phyloP scores from a whole-genome alignment of 2,888 invertebrate species.

The Phanerotoma sp. region DNA sequence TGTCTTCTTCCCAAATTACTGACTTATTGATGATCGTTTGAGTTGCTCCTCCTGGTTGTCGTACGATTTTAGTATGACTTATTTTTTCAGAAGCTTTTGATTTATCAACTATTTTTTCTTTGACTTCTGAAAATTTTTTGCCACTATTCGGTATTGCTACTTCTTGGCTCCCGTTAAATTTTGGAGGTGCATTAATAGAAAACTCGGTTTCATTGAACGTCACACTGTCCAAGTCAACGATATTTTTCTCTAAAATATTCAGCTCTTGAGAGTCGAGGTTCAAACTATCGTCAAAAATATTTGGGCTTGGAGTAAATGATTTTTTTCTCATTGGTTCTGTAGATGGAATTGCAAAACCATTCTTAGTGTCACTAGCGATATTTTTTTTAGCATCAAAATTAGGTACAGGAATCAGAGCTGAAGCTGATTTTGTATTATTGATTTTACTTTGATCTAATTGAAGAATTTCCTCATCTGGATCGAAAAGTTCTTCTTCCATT shows the following conservation, averaged over 20 bases:
- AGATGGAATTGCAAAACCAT: too few relatives aligned
- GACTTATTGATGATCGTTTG: too few relatives aligned
- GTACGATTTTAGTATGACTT: background rate
- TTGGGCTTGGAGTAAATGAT: constrained; percentile 58
- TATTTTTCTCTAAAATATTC: constrained; percentile 57
- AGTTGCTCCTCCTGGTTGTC: too few relatives aligned
- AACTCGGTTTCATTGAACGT: constrained; percentile 38
- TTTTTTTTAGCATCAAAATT: too few relatives aligned
- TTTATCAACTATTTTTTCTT: too few relatives aligned
- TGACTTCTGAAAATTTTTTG: too few relatives aligned
- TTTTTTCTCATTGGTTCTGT: constrained; percentile 16
- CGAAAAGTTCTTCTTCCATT: too few relatives aligned
- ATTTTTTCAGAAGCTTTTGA: background rate
- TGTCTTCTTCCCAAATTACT: constrained; percentile 42
- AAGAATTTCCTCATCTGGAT: too few relatives aligned
- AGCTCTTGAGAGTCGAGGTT: constrained; percentile 60
- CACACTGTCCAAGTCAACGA: constrained; percentile 40
- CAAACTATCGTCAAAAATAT: constrained; percentile 64
- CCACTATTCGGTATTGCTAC: background rate
- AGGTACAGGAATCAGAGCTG: too few relatives aligned
- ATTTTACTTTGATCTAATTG: too few relatives aligned
- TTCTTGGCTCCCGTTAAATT: background rate
- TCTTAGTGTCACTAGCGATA: too few relatives aligned
- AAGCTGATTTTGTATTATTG: too few relatives aligned
- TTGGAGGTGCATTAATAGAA: background rate